phyloP scores from a whole-genome alignment of 2,113 vertebrate species.

The Dicentrarchus labrax region DNA sequence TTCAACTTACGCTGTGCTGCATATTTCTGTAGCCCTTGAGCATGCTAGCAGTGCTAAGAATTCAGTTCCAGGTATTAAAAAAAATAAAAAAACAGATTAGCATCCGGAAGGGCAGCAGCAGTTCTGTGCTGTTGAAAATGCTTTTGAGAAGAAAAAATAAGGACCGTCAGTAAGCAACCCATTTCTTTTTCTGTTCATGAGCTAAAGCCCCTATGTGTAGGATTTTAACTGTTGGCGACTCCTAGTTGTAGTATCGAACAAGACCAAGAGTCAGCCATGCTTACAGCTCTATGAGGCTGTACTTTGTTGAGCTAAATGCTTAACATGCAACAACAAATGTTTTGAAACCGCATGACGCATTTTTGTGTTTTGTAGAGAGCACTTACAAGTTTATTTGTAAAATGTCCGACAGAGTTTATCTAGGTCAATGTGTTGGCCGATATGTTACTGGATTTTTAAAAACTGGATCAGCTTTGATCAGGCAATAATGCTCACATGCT shows the following conservation, averaged over 20 bases:
- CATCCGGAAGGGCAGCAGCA: not conserved
- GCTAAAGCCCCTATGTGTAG: constrained; percentile 16
- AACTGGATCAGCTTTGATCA: not conserved
- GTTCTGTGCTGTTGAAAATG: not conserved
- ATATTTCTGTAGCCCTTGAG: not conserved
- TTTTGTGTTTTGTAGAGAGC: not conserved
- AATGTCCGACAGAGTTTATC: not conserved
- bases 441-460: too few species aligned
- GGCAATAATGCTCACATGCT: not conserved
- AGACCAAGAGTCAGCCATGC: too few species aligned
- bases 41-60: not conserved
- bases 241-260: not conserved
- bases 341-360: not conserved
- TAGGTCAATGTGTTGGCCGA: not conserved
- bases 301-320: not conserved
- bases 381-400: not conserved
- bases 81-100: not conserved
- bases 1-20: not conserved
- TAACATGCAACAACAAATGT: not conserved
- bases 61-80: not conserved
- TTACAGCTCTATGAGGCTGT: not conserved
- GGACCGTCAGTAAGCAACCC: not conserved
- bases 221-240: not conserved
- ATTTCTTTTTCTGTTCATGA: not conserved
- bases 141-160: not conserved